Conservation (phyloP, 2,113 vertebrate genomes). For the Rhineura floridana region DNA sequence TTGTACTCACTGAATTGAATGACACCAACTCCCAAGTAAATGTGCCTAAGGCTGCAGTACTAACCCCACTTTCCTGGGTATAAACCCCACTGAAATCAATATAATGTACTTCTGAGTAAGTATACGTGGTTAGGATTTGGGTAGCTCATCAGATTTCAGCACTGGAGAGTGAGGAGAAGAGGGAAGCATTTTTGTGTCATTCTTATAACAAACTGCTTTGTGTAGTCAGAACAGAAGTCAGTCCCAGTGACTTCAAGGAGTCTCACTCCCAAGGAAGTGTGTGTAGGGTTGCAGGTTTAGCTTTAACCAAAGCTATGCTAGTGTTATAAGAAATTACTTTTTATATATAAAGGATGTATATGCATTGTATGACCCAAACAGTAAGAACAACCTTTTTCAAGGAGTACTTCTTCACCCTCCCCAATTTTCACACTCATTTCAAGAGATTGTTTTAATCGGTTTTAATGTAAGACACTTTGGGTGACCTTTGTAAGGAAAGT, state of each 20-base stretch:
- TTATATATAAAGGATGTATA: slow-evolving; percentile 31
- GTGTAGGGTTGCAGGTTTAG: neutral
- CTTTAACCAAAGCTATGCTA: neutral
- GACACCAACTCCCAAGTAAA: too few species aligned
- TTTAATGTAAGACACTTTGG: too few species aligned
- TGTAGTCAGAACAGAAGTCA: neutral
- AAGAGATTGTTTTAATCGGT: too few species aligned
- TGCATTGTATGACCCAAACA: slow-evolving; percentile 52
- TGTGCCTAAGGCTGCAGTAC: too few species aligned
- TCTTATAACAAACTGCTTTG: too few species aligned
- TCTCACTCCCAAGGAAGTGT: neutral
- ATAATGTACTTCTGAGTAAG: too few species aligned
- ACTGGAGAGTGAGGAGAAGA: neutral
- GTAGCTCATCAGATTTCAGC: neutral
- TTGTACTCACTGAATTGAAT: too few species aligned
- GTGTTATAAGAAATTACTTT: slow-evolving; percentile 56
- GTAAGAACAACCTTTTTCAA: slow-evolving; percentile 10
- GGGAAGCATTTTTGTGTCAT: neutral
- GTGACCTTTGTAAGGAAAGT: too few species aligned
- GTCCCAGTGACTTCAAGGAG: neutral
- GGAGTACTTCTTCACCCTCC: slow-evolving; percentile 36
- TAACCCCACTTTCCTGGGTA: too few species aligned
- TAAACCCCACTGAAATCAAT: too few species aligned
- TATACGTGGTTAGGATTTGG: too few species aligned
- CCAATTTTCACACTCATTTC: slow-evolving; percentile 66